These are phyloP conservation scores for Protonemura montana DNA, from an alignment of 2,888 invertebrate genomes.

Conservation along the genomic window DNA sequence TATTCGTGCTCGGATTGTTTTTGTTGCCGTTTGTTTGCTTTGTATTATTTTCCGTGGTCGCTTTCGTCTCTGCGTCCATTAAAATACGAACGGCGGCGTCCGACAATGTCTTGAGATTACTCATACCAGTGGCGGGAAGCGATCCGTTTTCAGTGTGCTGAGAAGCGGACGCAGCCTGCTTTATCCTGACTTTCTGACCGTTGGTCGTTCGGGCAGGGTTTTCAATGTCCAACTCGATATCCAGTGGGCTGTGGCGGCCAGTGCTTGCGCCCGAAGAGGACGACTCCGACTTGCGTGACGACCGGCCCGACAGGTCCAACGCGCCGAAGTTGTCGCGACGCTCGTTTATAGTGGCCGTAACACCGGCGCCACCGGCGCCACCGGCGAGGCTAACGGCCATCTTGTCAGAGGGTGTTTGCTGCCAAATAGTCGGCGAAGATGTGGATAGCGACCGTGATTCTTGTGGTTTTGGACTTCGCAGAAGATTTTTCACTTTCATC, in stretches of 20 bases:
- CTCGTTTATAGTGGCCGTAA: slow-evolving; percentile 47
- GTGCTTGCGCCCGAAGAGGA: slow-evolving; percentile 34
- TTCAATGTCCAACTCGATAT: background rate
- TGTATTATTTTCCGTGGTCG: background rate
- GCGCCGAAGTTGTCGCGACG: slow-evolving; percentile 63
- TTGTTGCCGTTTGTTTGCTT: background rate
- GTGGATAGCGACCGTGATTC: background rate
- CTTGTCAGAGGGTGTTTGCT: background rate
- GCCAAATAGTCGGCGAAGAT: background rate
- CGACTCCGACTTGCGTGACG: slow-evolving; percentile 52
- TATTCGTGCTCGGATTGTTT: background rate
- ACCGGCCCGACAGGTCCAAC: slow-evolving; percentile 63
- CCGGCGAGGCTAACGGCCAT: background rate
- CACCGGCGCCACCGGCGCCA: slow-evolving; percentile 36
- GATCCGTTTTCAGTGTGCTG: background rate
- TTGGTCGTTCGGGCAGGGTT: slow-evolving; percentile 32
- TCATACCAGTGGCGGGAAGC: slow-evolving; percentile 54
- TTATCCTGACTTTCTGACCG: background rate
- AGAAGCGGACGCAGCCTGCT: background rate
- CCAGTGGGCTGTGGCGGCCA: background rate
- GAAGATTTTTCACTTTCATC: background rate
- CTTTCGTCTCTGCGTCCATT: slow-evolving; percentile 51
- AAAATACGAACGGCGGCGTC: slow-evolving; percentile 56
- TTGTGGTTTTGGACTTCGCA: background rate
- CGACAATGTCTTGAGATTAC: slow-evolving; percentile 66